A percentile compares a stretch with the other conserved stretches of the same genome.
Conservation (phyloP, 2,113 vertebrate species). For the Sinocyclocheilus grahami region DNA sequence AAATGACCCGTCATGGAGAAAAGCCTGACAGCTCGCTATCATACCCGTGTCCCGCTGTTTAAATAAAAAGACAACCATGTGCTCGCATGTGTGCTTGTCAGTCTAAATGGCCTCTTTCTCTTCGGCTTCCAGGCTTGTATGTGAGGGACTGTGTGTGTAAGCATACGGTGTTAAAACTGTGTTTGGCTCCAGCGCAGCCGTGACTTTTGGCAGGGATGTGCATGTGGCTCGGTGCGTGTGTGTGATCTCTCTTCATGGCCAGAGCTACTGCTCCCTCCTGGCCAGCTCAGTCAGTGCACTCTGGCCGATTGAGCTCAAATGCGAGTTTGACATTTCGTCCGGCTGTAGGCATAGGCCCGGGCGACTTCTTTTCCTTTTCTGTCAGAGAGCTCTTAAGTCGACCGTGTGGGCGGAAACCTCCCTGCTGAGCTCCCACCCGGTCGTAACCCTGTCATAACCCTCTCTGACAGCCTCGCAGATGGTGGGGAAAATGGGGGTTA, state of each 20-base stretch:
- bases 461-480: constrained; percentile 59
- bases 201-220: constrained; percentile 47
- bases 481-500: constrained; percentile 60
- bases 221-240: constrained; percentile 1
- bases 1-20: constrained; percentile 31
- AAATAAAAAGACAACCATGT: constrained; percentile 22
- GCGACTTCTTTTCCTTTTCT: constrained; percentile 27
- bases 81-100: constrained; percentile 27
- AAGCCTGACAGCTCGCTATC: neutral
- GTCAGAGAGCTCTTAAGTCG: constrained; percentile 54
- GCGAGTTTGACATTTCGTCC: constrained; percentile 35
- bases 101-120: constrained; percentile 42
- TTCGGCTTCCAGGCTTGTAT: neutral
- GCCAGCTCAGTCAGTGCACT: constrained; percentile 19
- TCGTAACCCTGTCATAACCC: constrained; percentile 60
- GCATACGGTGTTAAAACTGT: constrained; percentile 51
- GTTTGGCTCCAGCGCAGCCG: constrained; percentile 39
- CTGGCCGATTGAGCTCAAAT: neutral
- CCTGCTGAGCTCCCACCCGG: constrained; percentile 54
- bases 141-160: constrained; percentile 34
- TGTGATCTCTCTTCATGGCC: neutral
- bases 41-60: constrained; percentile 15
- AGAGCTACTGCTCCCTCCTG: constrained; percentile 36
- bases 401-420: constrained; percentile 45
- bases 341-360: constrained; percentile 7